phyloP scores from a whole-genome alignment of 1,140 invertebrate species.

The Ceratina japonica region DNA sequence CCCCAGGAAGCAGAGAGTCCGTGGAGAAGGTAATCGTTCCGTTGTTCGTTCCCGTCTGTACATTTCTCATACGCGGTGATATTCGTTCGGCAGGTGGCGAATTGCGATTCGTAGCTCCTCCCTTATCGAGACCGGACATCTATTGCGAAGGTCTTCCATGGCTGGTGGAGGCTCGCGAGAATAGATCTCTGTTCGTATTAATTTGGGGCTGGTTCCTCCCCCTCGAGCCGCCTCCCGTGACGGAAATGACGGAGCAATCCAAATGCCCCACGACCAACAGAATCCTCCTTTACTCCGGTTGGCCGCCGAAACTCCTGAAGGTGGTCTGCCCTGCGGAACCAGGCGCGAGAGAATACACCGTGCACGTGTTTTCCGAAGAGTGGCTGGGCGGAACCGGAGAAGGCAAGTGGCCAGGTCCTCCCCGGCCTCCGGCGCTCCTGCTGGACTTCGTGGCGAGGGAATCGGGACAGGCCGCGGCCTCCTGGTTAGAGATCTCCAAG shows the following conservation, averaged over 20 bases:
- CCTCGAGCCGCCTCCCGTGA: slow-evolving; percentile 67
- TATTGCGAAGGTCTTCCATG: slow-evolving; percentile 88
- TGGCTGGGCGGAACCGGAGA: slow-evolving; percentile 80
- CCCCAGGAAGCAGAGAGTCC: slow-evolving; percentile 82
- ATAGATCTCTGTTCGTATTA: slow-evolving; percentile 86
- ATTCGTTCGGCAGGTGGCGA: slow-evolving; percentile 78
- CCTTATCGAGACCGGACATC: slow-evolving; percentile 81
- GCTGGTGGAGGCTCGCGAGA: slow-evolving; percentile 86
- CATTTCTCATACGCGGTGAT: neutral
- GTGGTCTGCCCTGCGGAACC: slow-evolving; percentile 87
- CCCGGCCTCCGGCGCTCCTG: slow-evolving; percentile 83
- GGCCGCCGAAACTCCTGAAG: slow-evolving; percentile 82
- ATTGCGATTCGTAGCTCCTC: slow-evolving; percentile 82
- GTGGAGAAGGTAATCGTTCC: slow-evolving; percentile 76
- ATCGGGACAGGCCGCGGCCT: slow-evolving; percentile 84
- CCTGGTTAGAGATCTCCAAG: slow-evolving; percentile 87
- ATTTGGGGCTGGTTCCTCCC: slow-evolving; percentile 85
- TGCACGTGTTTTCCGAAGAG: slow-evolving; percentile 88
- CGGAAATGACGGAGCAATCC: slow-evolving; percentile 83
- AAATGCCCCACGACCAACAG: slow-evolving; percentile 79
- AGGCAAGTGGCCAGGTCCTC: slow-evolving; percentile 72
- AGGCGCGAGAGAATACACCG: slow-evolving; percentile 83
- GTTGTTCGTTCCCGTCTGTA: neutral
- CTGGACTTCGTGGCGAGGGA: slow-evolving; percentile 87
- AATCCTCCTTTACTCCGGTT: slow-evolving; percentile 75